Percentiles rank a stretch among this genome's conserved stretches.
phyloP scores from a whole-genome alignment of 2,888 invertebrate genomes.

The Tetropium fuscum region DNA sequence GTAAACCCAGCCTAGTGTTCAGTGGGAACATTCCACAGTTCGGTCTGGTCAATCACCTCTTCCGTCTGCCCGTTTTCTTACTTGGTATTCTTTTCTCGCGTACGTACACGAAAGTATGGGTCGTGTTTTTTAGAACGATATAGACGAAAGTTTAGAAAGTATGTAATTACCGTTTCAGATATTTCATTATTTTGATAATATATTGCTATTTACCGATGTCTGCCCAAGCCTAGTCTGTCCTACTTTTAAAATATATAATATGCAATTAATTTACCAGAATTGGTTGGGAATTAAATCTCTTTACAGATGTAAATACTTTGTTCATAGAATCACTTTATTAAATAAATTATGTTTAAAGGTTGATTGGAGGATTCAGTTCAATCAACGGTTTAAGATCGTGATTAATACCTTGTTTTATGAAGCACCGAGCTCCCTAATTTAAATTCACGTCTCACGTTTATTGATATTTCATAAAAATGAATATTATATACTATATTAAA shows the following conservation, averaged over 20 bases:
- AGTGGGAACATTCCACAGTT: conserved; percentile 26
- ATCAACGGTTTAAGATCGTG: no score
- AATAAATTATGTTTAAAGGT: no score
- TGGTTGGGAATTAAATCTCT: no score
- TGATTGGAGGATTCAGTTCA: no score
- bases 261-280: background rate
- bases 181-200: background rate
- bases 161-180: background rate
- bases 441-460: no score
- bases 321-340: no score
- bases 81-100: conserved; percentile 28
- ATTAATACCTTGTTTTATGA: no score
- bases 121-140: conserved; percentile 13
- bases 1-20: conserved; percentile 4
- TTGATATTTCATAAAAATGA: no score
- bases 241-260: background rate
- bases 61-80: conserved; percentile 26
- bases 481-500: no score
- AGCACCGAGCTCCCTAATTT: no score
- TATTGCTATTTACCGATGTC: background rate
- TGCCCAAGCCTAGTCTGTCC: background rate
- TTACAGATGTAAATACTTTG: no score
- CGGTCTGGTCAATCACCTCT: conserved; percentile 30
- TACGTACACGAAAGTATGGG: conserved; percentile 12
- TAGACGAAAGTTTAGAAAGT: conserved; percentile 15